These are phyloP conservation scores for Cristatella mucedo DNA, from an alignment of 2,888 invertebrate genomes.

Conservation along the genomic window DNA sequence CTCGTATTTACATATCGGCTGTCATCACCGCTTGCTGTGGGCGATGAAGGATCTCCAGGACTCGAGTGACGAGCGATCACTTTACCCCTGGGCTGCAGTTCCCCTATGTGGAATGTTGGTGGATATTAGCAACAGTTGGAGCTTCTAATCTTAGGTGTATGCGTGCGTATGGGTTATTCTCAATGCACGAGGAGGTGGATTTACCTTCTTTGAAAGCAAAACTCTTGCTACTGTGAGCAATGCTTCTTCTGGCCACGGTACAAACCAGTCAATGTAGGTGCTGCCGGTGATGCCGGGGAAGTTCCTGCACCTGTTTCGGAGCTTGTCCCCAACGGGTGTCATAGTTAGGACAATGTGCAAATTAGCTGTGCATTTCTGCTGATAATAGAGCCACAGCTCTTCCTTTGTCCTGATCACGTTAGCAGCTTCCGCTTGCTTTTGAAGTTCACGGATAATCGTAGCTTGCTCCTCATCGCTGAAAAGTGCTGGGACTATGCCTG, in stretches of 20 bases:
- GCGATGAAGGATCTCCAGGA: too few relatives aligned
- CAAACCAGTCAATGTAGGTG: slow-evolving; percentile 11
- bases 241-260: slow-evolving; percentile 13
- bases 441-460: slow-evolving; percentile 4
- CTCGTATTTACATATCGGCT: too few relatives aligned
- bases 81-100: too few relatives aligned
- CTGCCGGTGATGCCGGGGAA: slow-evolving; percentile 13
- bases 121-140: too few relatives aligned
- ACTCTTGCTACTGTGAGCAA: slow-evolving; percentile 12
- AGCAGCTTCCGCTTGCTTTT: slow-evolving; percentile 9
- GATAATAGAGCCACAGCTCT: slow-evolving; percentile 12
- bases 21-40: too few relatives aligned
- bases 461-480: slow-evolving; percentile 13
- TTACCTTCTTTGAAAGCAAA: slow-evolving; percentile 9
- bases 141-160: too few relatives aligned
- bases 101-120: too few relatives aligned
- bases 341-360: slow-evolving; percentile 12
- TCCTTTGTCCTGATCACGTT: slow-evolving; percentile 11
- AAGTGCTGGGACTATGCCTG: slow-evolving; percentile 12
- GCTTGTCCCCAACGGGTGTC: slow-evolving; percentile 13
- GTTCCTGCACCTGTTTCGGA: slow-evolving; percentile 12
- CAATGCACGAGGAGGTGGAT: background rate
- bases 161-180: too few relatives aligned
- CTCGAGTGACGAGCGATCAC: too few relatives aligned
- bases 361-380: slow-evolving; percentile 7